These are phyloP conservation scores for Upupa epops DNA, from an alignment of 2,113 vertebrate species.

Conservation along the genomic window DNA sequence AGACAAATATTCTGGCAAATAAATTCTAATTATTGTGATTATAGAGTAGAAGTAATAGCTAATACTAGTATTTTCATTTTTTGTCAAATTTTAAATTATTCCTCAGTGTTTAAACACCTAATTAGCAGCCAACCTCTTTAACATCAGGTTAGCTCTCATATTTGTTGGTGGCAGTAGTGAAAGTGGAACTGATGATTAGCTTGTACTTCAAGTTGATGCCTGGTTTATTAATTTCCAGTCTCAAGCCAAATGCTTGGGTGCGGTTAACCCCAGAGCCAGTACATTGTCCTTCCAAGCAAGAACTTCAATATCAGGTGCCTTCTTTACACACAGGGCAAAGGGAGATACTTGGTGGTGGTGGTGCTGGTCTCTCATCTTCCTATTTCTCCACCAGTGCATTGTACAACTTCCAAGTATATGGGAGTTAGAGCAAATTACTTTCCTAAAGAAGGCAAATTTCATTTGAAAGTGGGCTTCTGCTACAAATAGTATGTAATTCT, in stretches of 20 bases:
- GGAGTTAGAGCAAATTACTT: not conserved
- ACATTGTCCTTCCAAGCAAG: not conserved
- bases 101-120: not conserved
- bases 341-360: not conserved
- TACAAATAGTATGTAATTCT: not conserved
- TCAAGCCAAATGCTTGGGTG: not conserved
- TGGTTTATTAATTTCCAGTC: not conserved
- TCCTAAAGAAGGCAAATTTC: slow-evolving; percentile 7
- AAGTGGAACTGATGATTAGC: not conserved
- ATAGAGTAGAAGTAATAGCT: not conserved
- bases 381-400: not conserved
- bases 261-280: not conserved
- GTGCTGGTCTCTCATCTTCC: not conserved
- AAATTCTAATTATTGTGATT: not conserved
- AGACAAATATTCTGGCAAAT: not conserved
- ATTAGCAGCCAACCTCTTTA: not conserved
- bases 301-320: not conserved
- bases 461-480: not conserved
- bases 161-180: not conserved
- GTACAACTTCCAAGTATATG: not conserved
- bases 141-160: not conserved
- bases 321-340: not conserved
- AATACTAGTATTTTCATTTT: not conserved
- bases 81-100: not conserved
- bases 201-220: not conserved